Conservation (phyloP, 2,797 vertebrate genomes). For the Vireo griseus region DNA sequence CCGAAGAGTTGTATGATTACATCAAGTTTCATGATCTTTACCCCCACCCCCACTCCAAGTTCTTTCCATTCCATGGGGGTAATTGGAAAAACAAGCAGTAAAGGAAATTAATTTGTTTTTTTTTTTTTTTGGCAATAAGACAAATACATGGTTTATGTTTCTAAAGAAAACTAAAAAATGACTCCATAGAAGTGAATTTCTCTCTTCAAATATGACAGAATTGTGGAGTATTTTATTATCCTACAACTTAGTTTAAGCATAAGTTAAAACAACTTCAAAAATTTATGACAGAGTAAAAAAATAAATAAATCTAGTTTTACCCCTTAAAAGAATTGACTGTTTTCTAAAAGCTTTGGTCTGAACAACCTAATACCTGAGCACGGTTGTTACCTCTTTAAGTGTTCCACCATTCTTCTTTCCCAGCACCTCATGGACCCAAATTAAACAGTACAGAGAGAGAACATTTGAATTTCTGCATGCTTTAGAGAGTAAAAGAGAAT, state of each 20-base stretch:
- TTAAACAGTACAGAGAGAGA: neutral
- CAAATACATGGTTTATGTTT: neutral
- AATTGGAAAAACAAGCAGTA: neutral
- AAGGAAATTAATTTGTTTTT: neutral
- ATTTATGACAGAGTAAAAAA: neutral
- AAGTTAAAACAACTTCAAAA: neutral
- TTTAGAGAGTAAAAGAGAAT: neutral
- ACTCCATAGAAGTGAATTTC: neutral
- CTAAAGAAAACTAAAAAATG: neutral
- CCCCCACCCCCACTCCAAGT: accelerated
- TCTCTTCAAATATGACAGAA: neutral
- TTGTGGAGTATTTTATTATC: neutral
- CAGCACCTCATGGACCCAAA: neutral
- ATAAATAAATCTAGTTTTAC: neutral
- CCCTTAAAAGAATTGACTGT: neutral
- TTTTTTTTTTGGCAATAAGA: accelerated
- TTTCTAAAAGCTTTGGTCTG: neutral
- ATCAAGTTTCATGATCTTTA: neutral
- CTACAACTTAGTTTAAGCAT: neutral
- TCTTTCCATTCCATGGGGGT: neutral
- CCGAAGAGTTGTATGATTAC: accelerated
- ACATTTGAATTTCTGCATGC: neutral
- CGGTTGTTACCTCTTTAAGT: neutral
- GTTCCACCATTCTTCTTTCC: neutral
- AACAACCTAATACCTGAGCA: neutral